Evolutionary conservation across 1,140 invertebrate genomes (phyloP).

Genomic region (Aradophagus sp.): DNA sequence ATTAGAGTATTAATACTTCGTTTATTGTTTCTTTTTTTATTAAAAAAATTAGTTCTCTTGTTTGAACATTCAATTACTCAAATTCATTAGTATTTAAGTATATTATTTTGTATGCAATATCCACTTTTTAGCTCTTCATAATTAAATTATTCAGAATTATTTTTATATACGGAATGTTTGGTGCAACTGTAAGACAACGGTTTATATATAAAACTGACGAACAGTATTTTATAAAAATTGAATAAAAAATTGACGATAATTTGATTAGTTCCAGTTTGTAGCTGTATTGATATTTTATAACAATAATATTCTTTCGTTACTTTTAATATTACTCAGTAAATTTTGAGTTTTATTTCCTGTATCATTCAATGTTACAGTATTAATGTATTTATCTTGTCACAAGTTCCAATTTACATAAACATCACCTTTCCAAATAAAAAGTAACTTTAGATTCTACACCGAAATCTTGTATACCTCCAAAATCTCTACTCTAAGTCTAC

Average conservation of each 20-base stretch:
- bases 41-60: too few species aligned
- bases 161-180: too few species aligned
- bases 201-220: background rate
- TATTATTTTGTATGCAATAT: too few species aligned
- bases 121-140: too few species aligned
- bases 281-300: background rate
- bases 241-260: too few species aligned
- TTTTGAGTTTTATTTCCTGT: slow-evolving; percentile 11
- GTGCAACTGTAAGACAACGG: too few species aligned
- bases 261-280: too few species aligned
- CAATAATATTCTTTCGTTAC: background rate
- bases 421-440: slow-evolving; percentile 29
- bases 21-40: too few species aligned
- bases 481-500: slow-evolving; percentile 24
- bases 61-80: too few species aligned
- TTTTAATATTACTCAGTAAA: background rate
- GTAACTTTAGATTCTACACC: slow-evolving; percentile 21
- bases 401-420: slow-evolving; percentile 42
- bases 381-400: slow-evolving; percentile 54
- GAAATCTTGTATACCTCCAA: slow-evolving; percentile 22
- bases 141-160: too few species aligned
- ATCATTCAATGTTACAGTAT: slow-evolving; percentile 26
- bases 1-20: too few species aligned
- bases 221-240: background rate
- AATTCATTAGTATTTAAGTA: too few species aligned